Evolutionary conservation across 2,888 invertebrate genomes (phyloP).

Genomic region (Lucinisca nassula): DNA sequence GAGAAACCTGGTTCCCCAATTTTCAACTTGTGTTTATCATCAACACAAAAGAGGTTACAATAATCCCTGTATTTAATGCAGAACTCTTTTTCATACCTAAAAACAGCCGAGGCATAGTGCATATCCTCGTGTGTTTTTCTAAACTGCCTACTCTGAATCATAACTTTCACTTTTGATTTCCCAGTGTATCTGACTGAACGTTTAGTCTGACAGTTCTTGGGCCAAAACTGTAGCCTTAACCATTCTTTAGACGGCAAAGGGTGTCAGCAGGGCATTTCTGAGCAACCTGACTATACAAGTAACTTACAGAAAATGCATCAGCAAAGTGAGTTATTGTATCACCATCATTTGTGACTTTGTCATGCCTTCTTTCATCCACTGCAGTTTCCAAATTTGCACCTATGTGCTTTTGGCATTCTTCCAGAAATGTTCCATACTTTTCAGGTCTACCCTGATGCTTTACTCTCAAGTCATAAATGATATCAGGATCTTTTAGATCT

Average conservation of each 20-base stretch:
- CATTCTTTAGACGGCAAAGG: slow-evolving; percentile 37
- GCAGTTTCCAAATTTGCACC: neutral
- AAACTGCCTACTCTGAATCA: slow-evolving; percentile 53
- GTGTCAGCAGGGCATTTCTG: slow-evolving; percentile 5
- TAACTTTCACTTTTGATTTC: slow-evolving; percentile 48
- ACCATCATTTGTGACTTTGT: slow-evolving; percentile 16
- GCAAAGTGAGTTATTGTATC: slow-evolving; percentile 23
- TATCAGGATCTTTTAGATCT: neutral
- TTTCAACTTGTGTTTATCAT: slow-evolving; percentile 32
- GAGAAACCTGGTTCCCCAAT: slow-evolving; percentile 31
- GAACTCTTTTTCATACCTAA: slow-evolving; percentile 35
- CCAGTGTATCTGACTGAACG: slow-evolving; percentile 38
- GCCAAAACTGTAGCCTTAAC: slow-evolving; percentile 45
- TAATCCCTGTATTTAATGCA: slow-evolving; percentile 1
- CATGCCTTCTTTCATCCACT: slow-evolving; percentile 16
- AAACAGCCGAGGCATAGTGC: slow-evolving; percentile 30
- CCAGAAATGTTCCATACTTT: neutral
- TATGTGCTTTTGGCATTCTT: neutral
- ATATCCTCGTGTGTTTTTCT: slow-evolving; percentile 30
- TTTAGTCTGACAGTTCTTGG: slow-evolving; percentile 28
- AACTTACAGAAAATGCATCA: slow-evolving; percentile 20
- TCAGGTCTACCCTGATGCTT: neutral
- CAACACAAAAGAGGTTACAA: slow-evolving; percentile 7
- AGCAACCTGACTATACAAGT: slow-evolving; percentile 20
- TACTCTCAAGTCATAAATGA: neutral